Base-by-base conservation (phyloP, 1,140 invertebrate species). In the Chionoecetes opilio region DNA sequence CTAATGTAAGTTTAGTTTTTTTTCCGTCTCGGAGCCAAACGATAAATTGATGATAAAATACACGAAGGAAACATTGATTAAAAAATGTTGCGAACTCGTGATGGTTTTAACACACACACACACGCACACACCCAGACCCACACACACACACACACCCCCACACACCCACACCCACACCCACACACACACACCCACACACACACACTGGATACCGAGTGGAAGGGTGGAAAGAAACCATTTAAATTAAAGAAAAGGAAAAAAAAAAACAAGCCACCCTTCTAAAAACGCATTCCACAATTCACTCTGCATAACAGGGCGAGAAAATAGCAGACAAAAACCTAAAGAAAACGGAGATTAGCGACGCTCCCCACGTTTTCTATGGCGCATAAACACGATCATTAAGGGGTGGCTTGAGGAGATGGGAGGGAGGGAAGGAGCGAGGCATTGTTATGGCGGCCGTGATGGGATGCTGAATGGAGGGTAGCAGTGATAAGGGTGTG, bases 241-340 rank as follows among this genome's bases (percentile, higher is more conserved):
- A n/a, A 75, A n/a, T n/a, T 17, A n/a, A 3, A 8, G 63, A 75
- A 26, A 21, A 1, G n/a, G 21, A 11, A n/a, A 75, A 8, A 75
- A n/a, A n/a, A n/a, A 75, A n/a, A 75, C 21, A 5, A 75, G 63
- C 2, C n/a, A 0, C 63, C 26, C 26, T 14, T 1, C 8, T n/a
- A 75, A 75, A 75, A n/a, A n/a, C 63, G n/a, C 63, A 75, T 75
- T n/a, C 63, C 63, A 75, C 63, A 75, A n/a, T 75, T 75, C 63
- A n/a, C 63, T 75, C 8, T 26, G n/a, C 53, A 63, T 63, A 63
- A 63, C 5, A 63, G 5, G 53, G 9, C 21, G n/a, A 75, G 63
- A 75, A 75, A 75, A 75, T n/a, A 26, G 63, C 63, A 1, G 63
- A 75, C 63, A 75, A n/a, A 75, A 75, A 75, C 21, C 63, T 26